These are phyloP conservation scores for Lampris megalopsis DNA, from an alignment of 2,113 vertebrate species.

Conservation along the genomic window DNA sequence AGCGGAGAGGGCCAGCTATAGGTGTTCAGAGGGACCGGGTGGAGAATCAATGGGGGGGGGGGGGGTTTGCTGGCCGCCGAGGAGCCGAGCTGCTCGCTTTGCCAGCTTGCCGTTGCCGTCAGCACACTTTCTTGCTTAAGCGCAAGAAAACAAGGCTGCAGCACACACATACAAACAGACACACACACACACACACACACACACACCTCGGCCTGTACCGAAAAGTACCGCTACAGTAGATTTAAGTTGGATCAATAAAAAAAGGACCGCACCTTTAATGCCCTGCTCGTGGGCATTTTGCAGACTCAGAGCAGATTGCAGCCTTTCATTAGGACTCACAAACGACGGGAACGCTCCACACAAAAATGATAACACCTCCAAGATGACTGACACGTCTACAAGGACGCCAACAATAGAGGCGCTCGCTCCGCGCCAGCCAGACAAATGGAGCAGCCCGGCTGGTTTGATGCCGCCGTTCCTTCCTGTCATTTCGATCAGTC, in stretches of 20 bases:
- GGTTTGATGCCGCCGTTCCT: constrained; percentile 60
- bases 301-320: too few relatives aligned
- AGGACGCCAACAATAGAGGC: too few relatives aligned
- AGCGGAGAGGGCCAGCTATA: constrained; percentile 61
- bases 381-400: too few relatives aligned
- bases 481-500: constrained; percentile 68
- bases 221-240: too few relatives aligned
- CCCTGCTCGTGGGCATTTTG: too few relatives aligned
- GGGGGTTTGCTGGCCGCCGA: constrained; percentile 65
- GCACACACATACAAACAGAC: constrained; percentile 43
- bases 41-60: constrained; percentile 74
- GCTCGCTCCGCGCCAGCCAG: not conserved
- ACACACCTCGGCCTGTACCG: too few relatives aligned
- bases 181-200: not conserved
- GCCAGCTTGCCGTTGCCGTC: constrained; percentile 71
- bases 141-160: constrained; percentile 49
- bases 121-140: constrained; percentile 54
- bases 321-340: too few relatives aligned
- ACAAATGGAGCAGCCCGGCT: constrained; percentile 54
- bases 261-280: too few relatives aligned
- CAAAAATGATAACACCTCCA: too few relatives aligned
- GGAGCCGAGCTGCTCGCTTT: constrained; percentile 75
- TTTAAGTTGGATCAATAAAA: too few relatives aligned
- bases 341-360: too few relatives aligned
- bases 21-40: constrained; percentile 74